A percentile compares a stretch with the other conserved stretches of the same genome.
These are phyloP conservation scores for Spongia lamella DNA, from an alignment of 37 sponge, comb jelly and placozoan genomes.

Conservation along the genomic window DNA sequence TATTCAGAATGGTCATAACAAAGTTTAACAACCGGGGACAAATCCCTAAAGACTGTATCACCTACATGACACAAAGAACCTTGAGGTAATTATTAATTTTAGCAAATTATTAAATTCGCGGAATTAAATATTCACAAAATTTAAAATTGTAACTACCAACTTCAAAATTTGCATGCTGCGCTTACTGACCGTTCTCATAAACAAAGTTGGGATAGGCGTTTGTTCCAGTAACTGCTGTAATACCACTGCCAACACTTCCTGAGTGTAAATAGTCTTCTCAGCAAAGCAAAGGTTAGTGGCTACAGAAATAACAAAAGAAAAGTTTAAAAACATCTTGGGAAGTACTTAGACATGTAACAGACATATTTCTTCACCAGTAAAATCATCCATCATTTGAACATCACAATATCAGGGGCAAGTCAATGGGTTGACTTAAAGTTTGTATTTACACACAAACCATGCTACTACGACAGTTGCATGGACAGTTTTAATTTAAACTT, in stretches of 20 bases:
- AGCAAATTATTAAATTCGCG: neutral
- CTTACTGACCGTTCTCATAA: conserved; percentile 94
- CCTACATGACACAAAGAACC: conserved; percentile 45
- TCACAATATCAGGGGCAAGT: no score
- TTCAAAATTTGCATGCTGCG: neutral
- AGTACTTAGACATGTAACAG: no score
- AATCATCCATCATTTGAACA: no score
- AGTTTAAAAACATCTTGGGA: no score
- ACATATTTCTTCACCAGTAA: no score
- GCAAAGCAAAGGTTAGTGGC: conserved; percentile 90
- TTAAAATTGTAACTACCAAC: neutral
- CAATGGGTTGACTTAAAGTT: no score
- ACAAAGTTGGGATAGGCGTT: conserved; percentile 87
- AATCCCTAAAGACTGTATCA: conserved; percentile 80
- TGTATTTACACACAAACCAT: no score
- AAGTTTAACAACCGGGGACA: conserved; percentile 83
- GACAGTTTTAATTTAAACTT: no score
- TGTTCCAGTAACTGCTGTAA: conserved; percentile 90
- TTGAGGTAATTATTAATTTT: neutral
- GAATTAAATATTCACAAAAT: neutral
- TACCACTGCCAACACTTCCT: conserved; percentile 90
- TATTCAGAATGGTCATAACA: conserved; percentile 81
- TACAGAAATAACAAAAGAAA: conserved; percentile 26
- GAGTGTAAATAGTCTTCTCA: conserved; percentile 82
- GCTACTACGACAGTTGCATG: no score